Evolutionary conservation across 2,888 invertebrate genomes (phyloP), one percentile per base, ranked within the genome.

Genomic region (Cerceris rybyensis): DNA sequence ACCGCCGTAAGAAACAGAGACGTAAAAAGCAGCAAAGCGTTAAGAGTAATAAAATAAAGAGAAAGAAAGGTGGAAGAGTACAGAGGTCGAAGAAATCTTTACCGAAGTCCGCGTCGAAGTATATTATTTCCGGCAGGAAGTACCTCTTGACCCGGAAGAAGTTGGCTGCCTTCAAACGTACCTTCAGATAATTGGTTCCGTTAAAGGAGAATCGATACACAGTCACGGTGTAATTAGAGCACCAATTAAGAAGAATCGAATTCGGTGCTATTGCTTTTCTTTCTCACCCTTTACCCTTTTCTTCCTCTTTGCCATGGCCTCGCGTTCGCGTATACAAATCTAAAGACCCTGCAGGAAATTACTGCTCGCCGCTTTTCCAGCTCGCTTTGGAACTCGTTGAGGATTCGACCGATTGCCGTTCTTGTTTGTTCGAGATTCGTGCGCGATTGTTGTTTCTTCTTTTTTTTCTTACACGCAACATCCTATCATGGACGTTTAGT

Each of bases 141-240:
- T 78, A 71, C 66, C 70, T 63, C 74, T 82, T 73, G 77, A 70
- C 60, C 71, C 72, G 77, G 81, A 70, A 78, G 74, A 49, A 61
- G 69, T 39, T 57, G 60, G 60, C 41, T 52, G 60, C 77, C 63
- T 76, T 82, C 80, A 81, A 88, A 86, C 75, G 73, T 64, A 71
- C 61, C 60, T 13, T 46, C 63, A 66, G 76, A 75, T 88, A 87
- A 88, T 89, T 88, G 87, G 88, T 88, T 89, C 86, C 73, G 81
- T 85, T 86, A 86, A 84, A 82, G 82, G 85, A 71, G 74, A 82
- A 87, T 89, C 88, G 85, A 88, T 88, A 85, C 82, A 87, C 84
- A 88, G 88, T 89, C 87, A 85, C 78, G 81, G 80, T 78, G 84
- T 87, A 88, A 89, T 89, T 88, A 87, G 83, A 86, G 84, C 83